Evolutionary conservation across 2,113 vertebrate species (phyloP).

Genomic region (Ammodytes dubius): DNA sequence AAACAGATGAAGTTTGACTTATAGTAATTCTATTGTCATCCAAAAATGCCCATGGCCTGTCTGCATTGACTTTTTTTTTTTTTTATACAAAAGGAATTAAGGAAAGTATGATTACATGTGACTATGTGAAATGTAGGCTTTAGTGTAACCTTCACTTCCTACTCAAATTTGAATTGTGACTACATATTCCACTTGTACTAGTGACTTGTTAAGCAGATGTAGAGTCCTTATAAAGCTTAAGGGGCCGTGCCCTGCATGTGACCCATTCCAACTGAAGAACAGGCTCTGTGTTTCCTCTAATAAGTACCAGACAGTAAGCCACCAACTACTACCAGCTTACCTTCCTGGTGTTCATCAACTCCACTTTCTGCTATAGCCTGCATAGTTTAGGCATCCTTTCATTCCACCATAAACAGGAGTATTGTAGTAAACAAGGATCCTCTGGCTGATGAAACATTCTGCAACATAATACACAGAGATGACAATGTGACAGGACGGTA

Average conservation of each 20-base stretch:
- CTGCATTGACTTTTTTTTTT: background rate
- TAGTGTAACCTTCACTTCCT: background rate
- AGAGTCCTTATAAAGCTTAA: background rate
- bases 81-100: background rate
- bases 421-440: slow-evolving; percentile 42
- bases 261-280: slow-evolving; percentile 11
- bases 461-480: background rate
- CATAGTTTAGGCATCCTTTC: slow-evolving; percentile 24
- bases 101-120: background rate
- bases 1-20: background rate
- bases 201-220: background rate
- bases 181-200: background rate
- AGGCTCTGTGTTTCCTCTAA: slow-evolving; percentile 2
- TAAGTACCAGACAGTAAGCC: slow-evolving; percentile 1
- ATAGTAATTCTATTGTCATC: background rate
- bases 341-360: slow-evolving; percentile 34
- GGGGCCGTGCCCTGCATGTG: background rate
- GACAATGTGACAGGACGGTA: slow-evolving; percentile 4
- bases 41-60: background rate
- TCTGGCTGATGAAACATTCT: slow-evolving; percentile 38
- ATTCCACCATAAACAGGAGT: slow-evolving; percentile 28
- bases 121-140: background rate
- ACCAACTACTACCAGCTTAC: background rate
- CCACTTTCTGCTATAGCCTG: slow-evolving; percentile 7
- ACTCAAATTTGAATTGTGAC: background rate